Conservation (phyloP, 1,140 invertebrate genomes). For the Schlechtendalia chinensis region DNA sequence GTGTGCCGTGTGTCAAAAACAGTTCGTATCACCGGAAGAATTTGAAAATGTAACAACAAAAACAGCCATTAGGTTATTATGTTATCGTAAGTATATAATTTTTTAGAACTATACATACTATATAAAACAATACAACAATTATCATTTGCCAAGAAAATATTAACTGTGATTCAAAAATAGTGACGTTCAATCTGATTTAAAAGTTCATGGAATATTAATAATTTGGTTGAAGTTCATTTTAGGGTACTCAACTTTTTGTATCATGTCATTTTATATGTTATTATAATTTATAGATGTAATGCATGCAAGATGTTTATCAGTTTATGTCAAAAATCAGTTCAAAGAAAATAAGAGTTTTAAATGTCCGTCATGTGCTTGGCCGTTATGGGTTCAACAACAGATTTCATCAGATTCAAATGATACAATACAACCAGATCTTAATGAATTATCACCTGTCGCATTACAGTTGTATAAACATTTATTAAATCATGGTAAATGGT, state of each 20-base stretch:
- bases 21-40: slow-evolving; percentile 58
- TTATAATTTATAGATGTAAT: slow-evolving; percentile 12
- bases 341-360: slow-evolving; percentile 3
- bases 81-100: slow-evolving; percentile 66
- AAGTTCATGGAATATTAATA: too few relatives aligned
- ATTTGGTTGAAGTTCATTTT: too few relatives aligned
- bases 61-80: slow-evolving; percentile 84
- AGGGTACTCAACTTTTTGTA: too few relatives aligned
- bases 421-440: not conserved
- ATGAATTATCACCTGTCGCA: slow-evolving; percentile 23
- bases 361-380: slow-evolving; percentile 12
- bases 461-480: slow-evolving; percentile 19
- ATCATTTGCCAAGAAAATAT: too few relatives aligned
- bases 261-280: too few relatives aligned
- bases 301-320: not conserved
- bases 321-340: slow-evolving; percentile 6
- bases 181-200: too few relatives aligned
- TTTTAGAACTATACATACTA: not conserved
- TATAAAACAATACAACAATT: too few relatives aligned
- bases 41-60: slow-evolving; percentile 89
- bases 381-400: not conserved
- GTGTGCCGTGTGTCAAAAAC: slow-evolving; percentile 30
- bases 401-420: not conserved
- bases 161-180: too few relatives aligned
- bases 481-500: not conserved